Evolutionary conservation across 2,797 vertebrate species (phyloP).

Genomic region (Falco berigora): DNA sequence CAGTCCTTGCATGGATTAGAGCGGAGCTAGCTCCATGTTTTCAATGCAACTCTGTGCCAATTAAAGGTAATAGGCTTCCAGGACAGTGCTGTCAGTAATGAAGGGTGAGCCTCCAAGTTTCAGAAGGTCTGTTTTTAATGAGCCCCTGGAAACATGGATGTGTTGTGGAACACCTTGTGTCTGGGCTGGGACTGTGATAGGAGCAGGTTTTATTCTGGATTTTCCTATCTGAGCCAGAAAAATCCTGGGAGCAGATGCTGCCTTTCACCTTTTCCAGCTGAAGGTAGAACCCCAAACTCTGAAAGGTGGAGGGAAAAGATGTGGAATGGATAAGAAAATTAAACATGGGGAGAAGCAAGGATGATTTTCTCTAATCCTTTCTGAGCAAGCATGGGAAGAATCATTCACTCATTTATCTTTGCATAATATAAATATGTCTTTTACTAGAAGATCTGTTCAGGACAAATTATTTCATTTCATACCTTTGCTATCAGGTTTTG

Average conservation of each 20-base stretch:
- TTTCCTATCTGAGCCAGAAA: neutral
- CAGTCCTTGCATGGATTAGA: neutral
- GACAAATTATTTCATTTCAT: neutral
- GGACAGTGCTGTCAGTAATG: neutral
- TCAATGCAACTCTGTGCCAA: neutral
- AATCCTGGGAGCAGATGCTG: neutral
- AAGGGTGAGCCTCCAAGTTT: neutral
- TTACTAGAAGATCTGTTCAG: neutral
- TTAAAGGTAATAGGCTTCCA: neutral
- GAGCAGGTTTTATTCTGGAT: neutral
- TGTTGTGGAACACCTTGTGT: neutral
- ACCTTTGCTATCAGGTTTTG: neutral
- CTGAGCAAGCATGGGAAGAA: neutral
- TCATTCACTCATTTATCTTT: neutral
- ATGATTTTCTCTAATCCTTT: neutral
- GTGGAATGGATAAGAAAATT: neutral
- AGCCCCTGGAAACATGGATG: neutral
- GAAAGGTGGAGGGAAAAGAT: neutral
- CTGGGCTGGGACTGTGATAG: neutral
- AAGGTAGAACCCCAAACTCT: neutral
- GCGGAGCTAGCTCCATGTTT: neutral
- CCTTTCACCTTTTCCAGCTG: neutral
- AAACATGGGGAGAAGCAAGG: neutral
- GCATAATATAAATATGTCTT: neutral
- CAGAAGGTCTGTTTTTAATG: neutral